A percentile compares a stretch with the other conserved stretches of the same genome.
These are phyloP conservation scores for Manacus vitellinus DNA, from an alignment of 2,113 vertebrate species.

Conservation along the genomic window DNA sequence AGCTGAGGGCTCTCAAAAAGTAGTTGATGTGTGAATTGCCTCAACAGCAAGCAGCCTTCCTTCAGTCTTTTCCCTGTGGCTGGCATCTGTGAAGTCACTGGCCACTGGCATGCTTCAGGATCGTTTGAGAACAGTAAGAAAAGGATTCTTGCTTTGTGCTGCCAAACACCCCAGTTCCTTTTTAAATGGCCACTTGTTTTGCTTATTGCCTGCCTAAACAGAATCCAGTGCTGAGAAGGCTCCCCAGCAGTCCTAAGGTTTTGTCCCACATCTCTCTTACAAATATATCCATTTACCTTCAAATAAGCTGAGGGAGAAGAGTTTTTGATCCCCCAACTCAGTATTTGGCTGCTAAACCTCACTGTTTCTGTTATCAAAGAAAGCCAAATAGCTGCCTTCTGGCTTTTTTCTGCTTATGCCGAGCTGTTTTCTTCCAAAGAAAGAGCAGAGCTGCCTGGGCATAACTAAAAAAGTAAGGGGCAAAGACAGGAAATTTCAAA, in stretches of 20 bases:
- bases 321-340: not conserved
- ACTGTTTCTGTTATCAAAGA: not conserved
- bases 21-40: conserved; percentile 19
- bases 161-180: not conserved
- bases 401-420: not conserved
- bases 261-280: not conserved
- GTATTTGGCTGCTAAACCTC: not conserved
- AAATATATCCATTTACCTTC: not conserved
- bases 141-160: not conserved
- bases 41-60: not conserved
- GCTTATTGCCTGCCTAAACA: not conserved
- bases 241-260: not conserved
- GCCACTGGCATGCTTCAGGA: not conserved
- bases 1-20: not conserved
- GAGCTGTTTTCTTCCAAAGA: not conserved
- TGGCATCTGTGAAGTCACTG: not conserved
- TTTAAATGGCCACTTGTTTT: not conserved
- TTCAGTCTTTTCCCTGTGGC: accelerated
- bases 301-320: not conserved
- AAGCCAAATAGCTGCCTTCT: not conserved
- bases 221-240: not conserved
- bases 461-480: not conserved
- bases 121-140: not conserved
- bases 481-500: not conserved
- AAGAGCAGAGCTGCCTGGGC: not conserved